Evolutionary conservation across 2,888 invertebrate genomes (phyloP), one percentile per base, ranked within the genome.

Genomic region (Monoplex corrugatus): DNA sequence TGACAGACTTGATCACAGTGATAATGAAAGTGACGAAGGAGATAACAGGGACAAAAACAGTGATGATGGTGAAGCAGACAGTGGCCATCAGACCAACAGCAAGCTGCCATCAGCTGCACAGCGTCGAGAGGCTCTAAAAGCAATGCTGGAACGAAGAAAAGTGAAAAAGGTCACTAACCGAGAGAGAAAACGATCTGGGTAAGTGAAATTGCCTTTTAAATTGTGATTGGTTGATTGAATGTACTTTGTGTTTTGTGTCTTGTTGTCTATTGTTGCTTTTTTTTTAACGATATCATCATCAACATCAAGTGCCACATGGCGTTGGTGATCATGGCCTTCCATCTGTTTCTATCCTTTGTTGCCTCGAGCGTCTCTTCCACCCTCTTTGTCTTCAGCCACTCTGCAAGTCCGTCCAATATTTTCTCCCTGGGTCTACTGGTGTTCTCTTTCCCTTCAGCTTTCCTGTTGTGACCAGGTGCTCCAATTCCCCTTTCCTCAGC

Each of bases 81-180:
- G 28, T 43, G 43, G 44, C 19, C 5, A 43, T 38, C 28, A 38
- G 84, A 28, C 28, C 23, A 38, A 35, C 2, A 63, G 43, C 68
- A 86, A 63, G 28, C 10, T n/a, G n/a, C 5, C 45, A 40, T 43
- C 83, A 23, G 88, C 83, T 0, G 40, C 88, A 13, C 83, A 89
- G 45, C 84, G 90, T 45, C 89, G 88, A 86, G 85, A 89, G 19
- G 90, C 90, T 2, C 72, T 92, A 83, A 87, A 87, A 72, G 87
- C 89, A 38, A 89, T 91, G 89, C 87, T 91, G 83, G 91, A 91
- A 63, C 89, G 91, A 84, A 91, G 89, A 86, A 91, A 91, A 75
- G 87, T 87, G 40, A 84, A 57, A 10, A 80, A 80, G 40, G n/a
- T 45, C 38, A 32, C 75, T 23, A 88, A 87, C 40, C 87, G 89